A percentile compares a stretch with the other conserved stretches of the same genome.
Conservation (phyloP, 2,797 vertebrate genomes). For the Argya squamiceps region DNA sequence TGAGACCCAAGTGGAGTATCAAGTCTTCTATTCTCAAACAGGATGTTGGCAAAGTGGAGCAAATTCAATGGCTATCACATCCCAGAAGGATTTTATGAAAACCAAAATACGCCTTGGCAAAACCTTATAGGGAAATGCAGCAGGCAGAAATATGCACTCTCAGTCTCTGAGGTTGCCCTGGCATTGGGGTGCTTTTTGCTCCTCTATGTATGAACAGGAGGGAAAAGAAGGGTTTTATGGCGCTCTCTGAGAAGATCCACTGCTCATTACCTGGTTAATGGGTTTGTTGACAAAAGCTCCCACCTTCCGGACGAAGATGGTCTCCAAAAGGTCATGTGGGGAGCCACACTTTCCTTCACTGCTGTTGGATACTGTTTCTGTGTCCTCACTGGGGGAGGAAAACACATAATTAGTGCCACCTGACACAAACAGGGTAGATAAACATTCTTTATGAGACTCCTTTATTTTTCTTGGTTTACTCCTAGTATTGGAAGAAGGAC, state of each 20-base stretch:
- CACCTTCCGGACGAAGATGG: conserved; percentile 91
- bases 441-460: neutral
- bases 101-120: neutral
- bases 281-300: conserved; percentile 98
- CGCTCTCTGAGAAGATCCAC: neutral
- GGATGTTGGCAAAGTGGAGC: neutral
- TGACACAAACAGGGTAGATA: neutral
- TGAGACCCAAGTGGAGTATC: neutral
- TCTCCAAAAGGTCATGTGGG: conserved; percentile 85
- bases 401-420: neutral
- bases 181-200: neutral
- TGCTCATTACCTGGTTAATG: conserved; percentile 77
- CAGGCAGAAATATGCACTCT: neutral
- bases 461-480: neutral
- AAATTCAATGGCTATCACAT: neutral
- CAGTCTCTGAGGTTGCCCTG: neutral
- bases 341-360: conserved; percentile 79
- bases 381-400: conserved; percentile 77
- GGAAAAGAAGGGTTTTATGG: neutral
- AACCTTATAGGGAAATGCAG: neutral
- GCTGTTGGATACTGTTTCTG: conserved; percentile 83
- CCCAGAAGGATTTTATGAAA: neutral
- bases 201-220: neutral
- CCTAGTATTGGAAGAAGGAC: neutral
- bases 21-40: neutral